Evolutionary conservation across 2,113 vertebrate genomes (phyloP).

Genomic region (Otolemur garnettii): DNA sequence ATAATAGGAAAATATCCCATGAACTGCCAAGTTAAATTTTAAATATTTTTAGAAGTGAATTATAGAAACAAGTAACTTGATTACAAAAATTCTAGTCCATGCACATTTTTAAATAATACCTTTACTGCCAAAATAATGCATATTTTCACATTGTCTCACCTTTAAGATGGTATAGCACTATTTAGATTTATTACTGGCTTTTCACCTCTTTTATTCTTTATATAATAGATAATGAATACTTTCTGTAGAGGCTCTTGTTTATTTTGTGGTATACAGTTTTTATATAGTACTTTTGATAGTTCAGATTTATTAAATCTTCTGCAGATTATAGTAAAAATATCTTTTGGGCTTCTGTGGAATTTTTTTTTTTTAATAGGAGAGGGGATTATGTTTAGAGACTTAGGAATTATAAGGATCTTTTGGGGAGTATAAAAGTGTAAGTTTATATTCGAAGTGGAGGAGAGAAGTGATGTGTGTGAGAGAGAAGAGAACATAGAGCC

Average conservation of each 20-base stretch:
- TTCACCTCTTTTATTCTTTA: background rate
- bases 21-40: constrained; percentile 35
- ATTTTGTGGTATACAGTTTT: background rate
- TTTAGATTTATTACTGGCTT: constrained; percentile 25
- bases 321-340: background rate
- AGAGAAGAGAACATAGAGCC: too few relatives aligned
- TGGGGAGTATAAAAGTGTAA: too few relatives aligned
- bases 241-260: constrained; percentile 18
- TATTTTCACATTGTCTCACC: constrained; percentile 26
- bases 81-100: background rate
- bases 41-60: constrained; percentile 48
- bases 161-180: background rate
- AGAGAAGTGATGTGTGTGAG: too few relatives aligned
- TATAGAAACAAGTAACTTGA: background rate
- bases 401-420: background rate
- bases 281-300: constrained; percentile 2
- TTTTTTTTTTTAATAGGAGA: background rate
- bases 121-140: background rate
- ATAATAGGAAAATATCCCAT: background rate
- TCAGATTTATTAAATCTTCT: constrained; percentile 20
- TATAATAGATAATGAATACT: background rate
- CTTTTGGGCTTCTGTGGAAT: background rate
- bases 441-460: too few relatives aligned
- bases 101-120: background rate
- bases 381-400: background rate